These are phyloP conservation scores for Lerema accius DNA, from an alignment of 1,140 invertebrate species.

Conservation along the genomic window DNA sequence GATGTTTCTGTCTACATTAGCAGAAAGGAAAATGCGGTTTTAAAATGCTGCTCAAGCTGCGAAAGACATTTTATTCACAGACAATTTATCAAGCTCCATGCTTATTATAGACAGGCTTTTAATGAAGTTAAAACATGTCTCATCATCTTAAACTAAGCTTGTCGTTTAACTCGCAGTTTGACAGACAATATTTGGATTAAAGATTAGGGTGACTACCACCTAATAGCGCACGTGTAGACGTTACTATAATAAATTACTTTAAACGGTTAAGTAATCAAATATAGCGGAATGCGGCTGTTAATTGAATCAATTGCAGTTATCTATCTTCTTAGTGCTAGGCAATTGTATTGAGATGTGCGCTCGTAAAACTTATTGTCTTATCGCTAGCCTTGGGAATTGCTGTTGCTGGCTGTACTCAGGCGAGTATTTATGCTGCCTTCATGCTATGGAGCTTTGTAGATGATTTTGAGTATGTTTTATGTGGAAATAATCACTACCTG, in stretches of 20 bases:
- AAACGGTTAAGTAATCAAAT: conserved; percentile 30
- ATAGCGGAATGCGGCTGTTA: conserved; percentile 36
- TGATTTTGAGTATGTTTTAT: no score
- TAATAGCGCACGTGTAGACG: background rate
- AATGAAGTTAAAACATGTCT: no score
- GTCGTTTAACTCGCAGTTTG: background rate
- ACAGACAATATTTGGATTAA: background rate
- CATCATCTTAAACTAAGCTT: no score
- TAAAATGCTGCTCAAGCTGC: no score
- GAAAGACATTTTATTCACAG: no score
- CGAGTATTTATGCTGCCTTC: no score
- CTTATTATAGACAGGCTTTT: no score
- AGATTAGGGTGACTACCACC: background rate
- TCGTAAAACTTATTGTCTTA: conserved; percentile 49
- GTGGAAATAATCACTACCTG: no score
- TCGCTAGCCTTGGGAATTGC: conserved; percentile 45
- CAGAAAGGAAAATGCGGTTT: no score
- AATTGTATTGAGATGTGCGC: conserved; percentile 37
- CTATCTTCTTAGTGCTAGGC: conserved; percentile 37
- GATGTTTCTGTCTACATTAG: no score
- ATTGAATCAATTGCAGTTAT: conserved; percentile 39
- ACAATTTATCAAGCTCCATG: no score
- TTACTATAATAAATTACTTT: conserved; percentile 22
- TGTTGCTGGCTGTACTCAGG: conserved; percentile 28
- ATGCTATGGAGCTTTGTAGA: no score